A percentile compares a stretch with the other conserved stretches of the same genome.
Conservation (phyloP, 2,888 invertebrate species). For the Fragum whitleyi region DNA sequence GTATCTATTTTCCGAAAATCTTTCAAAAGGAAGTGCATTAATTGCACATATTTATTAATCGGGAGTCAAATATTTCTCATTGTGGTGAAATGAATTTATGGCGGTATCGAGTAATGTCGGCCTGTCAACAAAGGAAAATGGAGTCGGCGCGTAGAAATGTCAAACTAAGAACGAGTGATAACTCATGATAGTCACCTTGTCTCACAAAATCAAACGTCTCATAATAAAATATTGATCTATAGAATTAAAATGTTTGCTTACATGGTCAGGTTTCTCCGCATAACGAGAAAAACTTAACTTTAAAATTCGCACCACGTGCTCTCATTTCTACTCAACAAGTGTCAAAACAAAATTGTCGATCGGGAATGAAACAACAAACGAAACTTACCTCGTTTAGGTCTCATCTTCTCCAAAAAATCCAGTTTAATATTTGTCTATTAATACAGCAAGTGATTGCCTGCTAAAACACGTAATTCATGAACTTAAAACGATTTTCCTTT, state of each 20-base stretch:
- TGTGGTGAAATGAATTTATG: no score
- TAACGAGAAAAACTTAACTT: not conserved
- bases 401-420: conserved; percentile 46
- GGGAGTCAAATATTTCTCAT: no score
- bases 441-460: not conserved
- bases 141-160: conserved; percentile 58
- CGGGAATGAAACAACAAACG: conserved; percentile 19
- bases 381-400: conserved; percentile 72
- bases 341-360: conserved; percentile 40
- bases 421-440: conserved; percentile 23
- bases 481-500: not conserved
- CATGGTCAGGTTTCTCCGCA: no score
- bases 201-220: not conserved
- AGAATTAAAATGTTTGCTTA: no score
- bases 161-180: conserved; percentile 30
- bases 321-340: conserved; percentile 57
- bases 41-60: no score
- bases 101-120: conserved; percentile 20
- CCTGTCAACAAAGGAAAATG: conserved; percentile 61
- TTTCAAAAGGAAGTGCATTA: no score
- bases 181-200: not conserved
- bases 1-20: no score
- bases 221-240: no score
- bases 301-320: conserved; percentile 58
- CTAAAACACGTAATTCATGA: not conserved